A percentile compares a stretch with the other conserved stretches of the same genome.
phyloP scores from a whole-genome alignment of 2,113 vertebrate genomes.

The Scomber scombrus region DNA sequence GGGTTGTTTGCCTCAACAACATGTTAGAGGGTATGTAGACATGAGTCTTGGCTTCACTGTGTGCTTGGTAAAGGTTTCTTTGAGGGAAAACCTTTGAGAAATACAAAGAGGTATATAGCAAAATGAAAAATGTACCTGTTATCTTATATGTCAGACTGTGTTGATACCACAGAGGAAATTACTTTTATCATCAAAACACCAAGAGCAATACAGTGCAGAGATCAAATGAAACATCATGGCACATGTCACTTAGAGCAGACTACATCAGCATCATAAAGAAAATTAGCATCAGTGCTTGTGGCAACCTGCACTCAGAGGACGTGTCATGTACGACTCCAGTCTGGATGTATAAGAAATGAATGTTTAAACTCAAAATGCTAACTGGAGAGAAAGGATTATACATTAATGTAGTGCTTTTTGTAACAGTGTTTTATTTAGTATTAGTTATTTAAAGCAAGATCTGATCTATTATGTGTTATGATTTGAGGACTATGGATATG shows the following conservation, averaged over 20 bases:
- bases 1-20: conserved; percentile 39
- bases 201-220: conserved; percentile 20
- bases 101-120: conserved; percentile 14
- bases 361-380: not conserved
- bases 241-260: conserved; percentile 44
- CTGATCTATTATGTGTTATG: not conserved
- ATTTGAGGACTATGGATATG: no score
- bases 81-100: conserved; percentile 28
- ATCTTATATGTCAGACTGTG: conserved; percentile 39
- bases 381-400: not conserved
- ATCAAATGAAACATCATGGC: conserved; percentile 25
- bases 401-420: not conserved
- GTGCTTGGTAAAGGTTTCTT: conserved; percentile 9
- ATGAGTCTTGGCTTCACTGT: conserved; percentile 20
- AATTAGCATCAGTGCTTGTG: conserved; percentile 9
- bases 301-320: conserved; percentile 18
- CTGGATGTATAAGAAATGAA: not conserved
- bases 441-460: not conserved
- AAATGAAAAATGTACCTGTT: conserved; percentile 33
- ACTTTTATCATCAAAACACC: conserved; percentile 45
- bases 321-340: not conserved
- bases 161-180: conserved; percentile 45
- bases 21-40: conserved; percentile 59
- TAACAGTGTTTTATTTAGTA: not conserved
- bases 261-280: conserved; percentile 19